Evolutionary conservation across 2,888 invertebrate genomes (phyloP).

Genomic region (Ferdinandea cuprea): DNA sequence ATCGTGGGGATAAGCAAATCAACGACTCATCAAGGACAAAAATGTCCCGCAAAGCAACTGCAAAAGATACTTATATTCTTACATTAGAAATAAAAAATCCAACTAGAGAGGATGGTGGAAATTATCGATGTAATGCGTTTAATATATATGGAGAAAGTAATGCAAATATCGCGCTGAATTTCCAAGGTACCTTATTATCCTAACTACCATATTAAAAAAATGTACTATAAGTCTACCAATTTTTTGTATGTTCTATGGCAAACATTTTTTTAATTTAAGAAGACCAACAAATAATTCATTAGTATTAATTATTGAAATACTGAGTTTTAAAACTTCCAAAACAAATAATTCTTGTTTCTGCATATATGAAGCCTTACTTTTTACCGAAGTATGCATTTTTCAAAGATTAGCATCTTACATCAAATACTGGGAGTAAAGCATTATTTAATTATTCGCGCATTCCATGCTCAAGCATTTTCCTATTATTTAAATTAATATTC

Average conservation of each 20-base stretch:
- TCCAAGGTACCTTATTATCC: conserved; percentile 89
- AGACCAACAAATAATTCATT: conserved; percentile 61
- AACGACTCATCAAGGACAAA: conserved; percentile 92
- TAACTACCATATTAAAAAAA: conserved; percentile 19
- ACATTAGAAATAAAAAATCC: conserved; percentile 97
- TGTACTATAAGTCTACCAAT: not conserved
- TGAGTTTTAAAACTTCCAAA: conserved; percentile 1
- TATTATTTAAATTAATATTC: not conserved
- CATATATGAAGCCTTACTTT: not conserved
- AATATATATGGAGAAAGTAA: conserved; percentile 99
- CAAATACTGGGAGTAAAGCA: conserved; percentile 50
- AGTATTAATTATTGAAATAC: conserved; percentile 35
- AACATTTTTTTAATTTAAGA: conserved; percentile 31
- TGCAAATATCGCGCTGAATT: conserved; percentile 99
- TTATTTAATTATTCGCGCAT: conserved; percentile 35
- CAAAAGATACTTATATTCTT: conserved; percentile 95
- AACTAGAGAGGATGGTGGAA: conserved; percentile 97
- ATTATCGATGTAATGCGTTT: conserved; percentile 99
- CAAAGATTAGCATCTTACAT: conserved; percentile 15
- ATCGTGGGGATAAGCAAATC: conserved; percentile 93
- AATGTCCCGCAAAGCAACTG: conserved; percentile 94
- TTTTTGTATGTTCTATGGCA: conserved; percentile 25
- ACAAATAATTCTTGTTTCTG: not conserved
- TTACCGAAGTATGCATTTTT: conserved; percentile 4
- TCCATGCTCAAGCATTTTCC: conserved; percentile 56